Base-by-base conservation (phyloP, 2,113 vertebrate species). In the Marcusenius ussheri region DNA sequence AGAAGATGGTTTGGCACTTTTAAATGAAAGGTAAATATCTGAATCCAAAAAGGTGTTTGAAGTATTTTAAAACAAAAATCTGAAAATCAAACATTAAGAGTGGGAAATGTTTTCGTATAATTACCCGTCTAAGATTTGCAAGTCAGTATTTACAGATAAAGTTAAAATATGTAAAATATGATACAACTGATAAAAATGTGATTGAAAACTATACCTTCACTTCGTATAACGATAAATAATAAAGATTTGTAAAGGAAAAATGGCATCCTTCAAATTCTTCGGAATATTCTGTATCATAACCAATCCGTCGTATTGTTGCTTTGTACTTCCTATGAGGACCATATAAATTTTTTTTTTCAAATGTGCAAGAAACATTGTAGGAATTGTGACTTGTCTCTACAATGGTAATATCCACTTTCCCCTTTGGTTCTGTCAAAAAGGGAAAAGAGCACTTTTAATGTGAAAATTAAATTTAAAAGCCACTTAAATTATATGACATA, bases 171-270 rank as follows among this genome's bases (percentile, higher is more conserved):
- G 45, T 46, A 1, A 49, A 49, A 80, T 1, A 58, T 21, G 27
- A 17, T 15, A 89, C 47, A 0, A 35, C 47, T 1, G 53, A 35
- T 0, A 92, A 0, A 56, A 89, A 11, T 0, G 0, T 47, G 21
- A 87, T 31, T 0, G n/a, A 77, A 21, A 46, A 84, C 91, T 94
- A 94, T 94, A 99, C 98, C 95, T 0, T 0, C 87, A 97, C 89
- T 0, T 0, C 0, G 74, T 99, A 98, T 0, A 0, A 0, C 8
- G 96, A 97, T 46, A 88, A 94, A 89, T 97, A 98, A 0, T 46
- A 42, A n/a, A 99, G 96, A 62, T 95, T 0, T 0, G 3, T 0
- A 56, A 93, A 91, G 0, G 0, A 0, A 93, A 98, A 97, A 0
- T 97, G 97, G 42, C 42, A 46, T 0, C 0, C 0, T 0, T 0